phyloP scores from a whole-genome alignment of 2,888 invertebrate species.

The Cephus runcator region DNA sequence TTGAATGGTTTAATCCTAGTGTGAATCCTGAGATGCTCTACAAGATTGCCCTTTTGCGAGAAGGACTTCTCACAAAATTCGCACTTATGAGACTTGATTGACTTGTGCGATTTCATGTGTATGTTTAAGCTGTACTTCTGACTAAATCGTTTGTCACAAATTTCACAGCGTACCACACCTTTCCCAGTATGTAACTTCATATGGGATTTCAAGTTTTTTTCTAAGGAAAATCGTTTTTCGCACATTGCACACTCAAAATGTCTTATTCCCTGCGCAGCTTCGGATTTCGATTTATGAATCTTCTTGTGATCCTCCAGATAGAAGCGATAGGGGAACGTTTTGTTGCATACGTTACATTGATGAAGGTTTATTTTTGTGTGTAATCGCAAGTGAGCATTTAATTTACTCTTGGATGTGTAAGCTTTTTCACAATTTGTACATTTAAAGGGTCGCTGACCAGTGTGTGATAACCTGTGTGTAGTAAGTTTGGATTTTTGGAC shows the following conservation, averaged over 20 bases:
- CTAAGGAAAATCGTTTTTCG: constrained; percentile 50
- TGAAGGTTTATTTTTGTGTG: constrained; percentile 58
- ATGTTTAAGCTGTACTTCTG: constrained; percentile 58
- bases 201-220: constrained; percentile 54
- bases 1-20: constrained; percentile 59
- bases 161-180: constrained; percentile 55
- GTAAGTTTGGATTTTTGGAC: constrained; percentile 54
- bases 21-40: constrained; percentile 59
- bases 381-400: constrained; percentile 57
- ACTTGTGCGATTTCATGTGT: constrained; percentile 57
- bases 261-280: constrained; percentile 21
- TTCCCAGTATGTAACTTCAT: constrained; percentile 54
- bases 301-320: constrained; percentile 60
- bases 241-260: constrained; percentile 54
- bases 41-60: constrained; percentile 55
- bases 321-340: constrained; percentile 62
- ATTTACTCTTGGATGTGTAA: constrained; percentile 59
- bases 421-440: constrained; percentile 54
- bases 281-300: constrained; percentile 43
- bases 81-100: constrained; percentile 54
- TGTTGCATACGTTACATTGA: constrained; percentile 59
- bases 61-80: constrained; percentile 58
- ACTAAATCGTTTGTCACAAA: constrained; percentile 62
- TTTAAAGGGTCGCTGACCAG: constrained; percentile 52
- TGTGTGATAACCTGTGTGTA: constrained; percentile 51